Evolutionary conservation across 2,888 invertebrate genomes (phyloP).

Genomic region (Nipponacmea schrenckii): DNA sequence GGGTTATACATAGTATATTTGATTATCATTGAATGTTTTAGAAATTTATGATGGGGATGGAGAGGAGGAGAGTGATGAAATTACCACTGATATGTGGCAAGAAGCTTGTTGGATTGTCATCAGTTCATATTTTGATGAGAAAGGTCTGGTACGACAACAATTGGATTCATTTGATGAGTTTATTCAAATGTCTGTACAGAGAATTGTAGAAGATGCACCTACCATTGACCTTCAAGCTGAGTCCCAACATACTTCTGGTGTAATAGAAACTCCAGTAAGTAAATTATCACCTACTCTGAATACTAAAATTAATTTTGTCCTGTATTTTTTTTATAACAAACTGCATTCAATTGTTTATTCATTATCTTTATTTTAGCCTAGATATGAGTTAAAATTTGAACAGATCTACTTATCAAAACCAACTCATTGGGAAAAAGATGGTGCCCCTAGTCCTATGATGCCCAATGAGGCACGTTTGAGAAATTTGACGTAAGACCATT

Average conservation of each 20-base stretch:
- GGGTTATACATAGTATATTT: too few species aligned
- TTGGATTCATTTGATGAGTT: conserved; percentile 99
- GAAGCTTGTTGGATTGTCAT: conserved; percentile 99
- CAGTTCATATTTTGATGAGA: conserved; percentile 99
- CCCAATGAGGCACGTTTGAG: conserved; percentile 98
- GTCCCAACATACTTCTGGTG: conserved; percentile 94
- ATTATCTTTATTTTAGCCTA: conserved; percentile 72
- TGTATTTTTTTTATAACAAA: too few species aligned
- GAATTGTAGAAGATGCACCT: conserved; percentile 99
- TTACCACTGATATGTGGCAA: conserved; percentile 98
- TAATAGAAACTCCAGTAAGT: conserved; percentile 73
- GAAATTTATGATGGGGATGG: conserved; percentile 44
- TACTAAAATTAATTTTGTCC: too few species aligned
- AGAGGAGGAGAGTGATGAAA: conserved; percentile 79
- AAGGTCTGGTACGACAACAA: conserved; percentile 98
- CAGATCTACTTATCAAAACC: conserved; percentile 99
- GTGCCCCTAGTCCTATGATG: conserved; percentile 98
- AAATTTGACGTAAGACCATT: conserved; percentile 79
- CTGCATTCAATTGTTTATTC: neutral
- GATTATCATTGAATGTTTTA: conserved; percentile 19
- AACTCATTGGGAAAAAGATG: conserved; percentile 99
- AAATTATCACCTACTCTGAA: neutral
- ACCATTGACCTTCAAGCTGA: conserved; percentile 96
- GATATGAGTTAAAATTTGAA: conserved; percentile 95
- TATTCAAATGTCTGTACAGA: conserved; percentile 99